Evolutionary conservation across 2,888 invertebrate species (phyloP).

Genomic region (Brenthis ino): DNA sequence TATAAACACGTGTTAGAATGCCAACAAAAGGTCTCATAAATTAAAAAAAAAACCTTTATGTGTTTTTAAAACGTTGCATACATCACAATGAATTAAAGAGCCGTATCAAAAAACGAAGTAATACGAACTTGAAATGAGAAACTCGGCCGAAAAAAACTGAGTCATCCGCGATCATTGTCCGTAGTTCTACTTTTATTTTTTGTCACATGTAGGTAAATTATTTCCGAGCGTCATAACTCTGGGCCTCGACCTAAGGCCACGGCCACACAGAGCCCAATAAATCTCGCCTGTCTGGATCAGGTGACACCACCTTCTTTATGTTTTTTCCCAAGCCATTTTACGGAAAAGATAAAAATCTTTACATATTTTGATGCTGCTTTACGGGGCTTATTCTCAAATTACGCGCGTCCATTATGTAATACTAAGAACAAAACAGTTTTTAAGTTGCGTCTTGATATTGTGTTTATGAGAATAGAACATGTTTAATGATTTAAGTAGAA

Average conservation of each 20-base stretch:
- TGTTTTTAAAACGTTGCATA: constrained; percentile 42
- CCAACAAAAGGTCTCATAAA: constrained; percentile 39
- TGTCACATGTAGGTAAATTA: constrained; percentile 71
- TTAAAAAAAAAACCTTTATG: constrained; percentile 40
- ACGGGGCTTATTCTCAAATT: constrained; percentile 79
- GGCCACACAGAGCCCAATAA: constrained; percentile 77
- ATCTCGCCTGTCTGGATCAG: constrained; percentile 79
- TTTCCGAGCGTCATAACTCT: constrained; percentile 74
- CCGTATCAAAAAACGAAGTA: constrained; percentile 31
- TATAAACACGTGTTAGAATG: constrained; percentile 37
- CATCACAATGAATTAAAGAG: constrained; percentile 40
- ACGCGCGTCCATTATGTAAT: constrained; percentile 77
- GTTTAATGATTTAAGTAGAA: constrained; percentile 1
- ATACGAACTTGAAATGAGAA: constrained; percentile 41
- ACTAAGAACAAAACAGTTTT: constrained; percentile 62
- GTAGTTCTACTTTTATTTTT: constrained; percentile 60
- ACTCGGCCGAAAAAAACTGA: constrained; percentile 51
- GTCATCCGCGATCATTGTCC: constrained; percentile 60
- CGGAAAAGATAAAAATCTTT: constrained; percentile 82
- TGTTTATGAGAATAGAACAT: constrained; percentile 11
- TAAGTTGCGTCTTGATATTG: constrained; percentile 21
- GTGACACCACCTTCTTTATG: constrained; percentile 83
- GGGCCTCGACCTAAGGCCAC: constrained; percentile 74
- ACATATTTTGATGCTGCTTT: constrained; percentile 82
- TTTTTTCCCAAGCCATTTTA: constrained; percentile 83